Percentiles rank a stretch among this genome's conserved stretches.
Evolutionary conservation across 2,888 invertebrate species (phyloP).

Genomic region (Uloborus plumipes): DNA sequence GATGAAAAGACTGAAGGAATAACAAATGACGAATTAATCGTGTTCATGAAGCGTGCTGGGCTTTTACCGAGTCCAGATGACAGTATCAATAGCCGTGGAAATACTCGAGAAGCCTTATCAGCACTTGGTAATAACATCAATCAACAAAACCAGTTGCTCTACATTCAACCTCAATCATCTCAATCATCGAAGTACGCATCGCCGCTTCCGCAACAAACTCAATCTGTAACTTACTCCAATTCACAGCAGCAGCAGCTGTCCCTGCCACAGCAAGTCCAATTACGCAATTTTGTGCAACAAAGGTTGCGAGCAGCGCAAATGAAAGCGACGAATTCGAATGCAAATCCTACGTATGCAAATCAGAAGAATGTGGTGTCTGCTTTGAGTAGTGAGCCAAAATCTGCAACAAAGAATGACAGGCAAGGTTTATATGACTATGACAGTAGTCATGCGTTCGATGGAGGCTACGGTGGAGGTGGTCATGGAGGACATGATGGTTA

Average conservation of each 20-base stretch:
- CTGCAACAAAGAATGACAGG: slow-evolving; percentile 22
- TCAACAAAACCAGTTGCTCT: slow-evolving; percentile 12
- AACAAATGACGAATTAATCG: slow-evolving; percentile 11
- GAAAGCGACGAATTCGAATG: neutral
- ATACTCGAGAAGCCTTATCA: no score
- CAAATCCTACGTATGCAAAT: neutral
- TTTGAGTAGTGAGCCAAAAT: slow-evolving; percentile 5
- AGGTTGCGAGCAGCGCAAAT: neutral
- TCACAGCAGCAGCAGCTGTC: slow-evolving; percentile 7
- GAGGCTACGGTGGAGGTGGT: neutral
- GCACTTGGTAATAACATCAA: no score
- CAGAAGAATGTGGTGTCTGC: neutral
- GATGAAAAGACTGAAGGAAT: slow-evolving; percentile 4
- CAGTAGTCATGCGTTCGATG: neutral
- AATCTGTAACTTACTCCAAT: neutral
- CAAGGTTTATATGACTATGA: slow-evolving; percentile 50
- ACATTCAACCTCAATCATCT: slow-evolving; percentile 11
- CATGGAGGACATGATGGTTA: neutral
- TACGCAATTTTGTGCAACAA: neutral
- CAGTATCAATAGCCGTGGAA: no score
- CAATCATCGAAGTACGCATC: neutral
- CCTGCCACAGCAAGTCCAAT: slow-evolving; percentile 1
- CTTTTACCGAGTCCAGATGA: slow-evolving; percentile 1
- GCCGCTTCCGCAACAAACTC: neutral
- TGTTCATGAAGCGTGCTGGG: slow-evolving; percentile 39